Base-by-base conservation (phyloP, 2,888 invertebrate species). In the Craniophora ligustri region DNA sequence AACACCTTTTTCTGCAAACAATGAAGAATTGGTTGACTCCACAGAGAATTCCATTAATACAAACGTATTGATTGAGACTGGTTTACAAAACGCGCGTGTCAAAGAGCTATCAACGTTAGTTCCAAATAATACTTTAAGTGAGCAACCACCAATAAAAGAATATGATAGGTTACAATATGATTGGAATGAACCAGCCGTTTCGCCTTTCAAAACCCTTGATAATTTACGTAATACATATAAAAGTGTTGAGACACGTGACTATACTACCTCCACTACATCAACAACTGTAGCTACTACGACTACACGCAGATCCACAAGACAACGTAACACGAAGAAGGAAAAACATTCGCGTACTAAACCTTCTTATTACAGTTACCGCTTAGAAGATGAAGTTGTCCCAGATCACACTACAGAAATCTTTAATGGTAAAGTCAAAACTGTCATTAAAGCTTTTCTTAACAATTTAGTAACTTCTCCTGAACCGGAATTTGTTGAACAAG, bases 171-270 rank as follows among this genome's bases (percentile, higher is more conserved):
- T 72, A 7, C 65, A 79, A 38, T 71, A 79, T 44, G 58, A 47
- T 44, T 90, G 86, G 72, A 88, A 89, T 30, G 86, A 90, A 62
- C 89, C 94, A 13, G 81, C 87, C 34, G 88, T 94, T 6, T 94
- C 94, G 0, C 94, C 95, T 0, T 95, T 92, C 59, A 92, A 91
- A 73, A 92, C 94, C 23, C 76, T 94, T 18, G 91, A 92, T 61
- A 94, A 91, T 61, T 79, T 94, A 18, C 79, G 93, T 61, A 82
- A 79, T 51, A 72, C 63, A 50, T 78, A 76, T 36, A 70, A 61
- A 32, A 68, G 78, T 23, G 76, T 82, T 21, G 75, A 78, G 44
- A 50, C 64, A 19, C 55, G 66, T 8, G 68, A 76, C 28, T 79
- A 81, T 48, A 72, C 83, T 38, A 81, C 82, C 15, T 82, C 77